These are phyloP conservation scores for Gobiocypris rarus DNA, from an alignment of 2,113 vertebrate species.

Conservation along the genomic window DNA sequence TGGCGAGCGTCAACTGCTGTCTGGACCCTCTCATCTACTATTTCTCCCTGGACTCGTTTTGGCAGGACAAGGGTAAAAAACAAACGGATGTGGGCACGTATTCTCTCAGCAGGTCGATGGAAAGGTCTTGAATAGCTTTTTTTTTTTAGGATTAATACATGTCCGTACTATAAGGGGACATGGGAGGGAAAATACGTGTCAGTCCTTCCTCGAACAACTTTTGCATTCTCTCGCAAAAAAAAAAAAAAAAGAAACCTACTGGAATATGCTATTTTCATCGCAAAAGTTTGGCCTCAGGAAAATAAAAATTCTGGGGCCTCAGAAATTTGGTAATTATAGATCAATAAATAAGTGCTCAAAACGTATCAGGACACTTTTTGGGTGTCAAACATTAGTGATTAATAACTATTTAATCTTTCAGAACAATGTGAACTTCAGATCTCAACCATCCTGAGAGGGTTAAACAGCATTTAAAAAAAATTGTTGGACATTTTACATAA, in stretches of 20 bases:
- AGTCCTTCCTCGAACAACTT: neutral
- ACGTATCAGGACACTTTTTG: neutral
- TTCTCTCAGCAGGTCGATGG: slow-evolving; percentile 20
- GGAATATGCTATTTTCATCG: neutral
- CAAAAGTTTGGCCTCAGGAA: neutral
- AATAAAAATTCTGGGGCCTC: neutral
- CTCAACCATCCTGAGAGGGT: neutral
- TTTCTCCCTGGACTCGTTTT: slow-evolving; percentile 45
- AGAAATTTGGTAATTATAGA: neutral
- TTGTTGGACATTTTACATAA: neutral
- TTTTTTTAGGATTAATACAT: no score
- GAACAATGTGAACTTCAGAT: neutral
- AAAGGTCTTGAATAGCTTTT: neutral
- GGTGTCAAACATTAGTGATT: neutral
- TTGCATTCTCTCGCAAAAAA: neutral
- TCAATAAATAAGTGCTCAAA: neutral
- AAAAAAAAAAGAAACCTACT: no score
- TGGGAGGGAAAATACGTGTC: neutral
- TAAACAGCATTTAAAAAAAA: neutral
- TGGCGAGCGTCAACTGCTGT: slow-evolving; percentile 66
- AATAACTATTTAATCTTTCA: neutral
- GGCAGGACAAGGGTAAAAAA: slow-evolving; percentile 23
- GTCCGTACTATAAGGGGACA: no score
- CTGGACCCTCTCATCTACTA: slow-evolving; percentile 58
- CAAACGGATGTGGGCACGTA: neutral